Evolutionary conservation across 2,113 vertebrate genomes (phyloP).

Genomic region (Sprattus sprattus): DNA sequence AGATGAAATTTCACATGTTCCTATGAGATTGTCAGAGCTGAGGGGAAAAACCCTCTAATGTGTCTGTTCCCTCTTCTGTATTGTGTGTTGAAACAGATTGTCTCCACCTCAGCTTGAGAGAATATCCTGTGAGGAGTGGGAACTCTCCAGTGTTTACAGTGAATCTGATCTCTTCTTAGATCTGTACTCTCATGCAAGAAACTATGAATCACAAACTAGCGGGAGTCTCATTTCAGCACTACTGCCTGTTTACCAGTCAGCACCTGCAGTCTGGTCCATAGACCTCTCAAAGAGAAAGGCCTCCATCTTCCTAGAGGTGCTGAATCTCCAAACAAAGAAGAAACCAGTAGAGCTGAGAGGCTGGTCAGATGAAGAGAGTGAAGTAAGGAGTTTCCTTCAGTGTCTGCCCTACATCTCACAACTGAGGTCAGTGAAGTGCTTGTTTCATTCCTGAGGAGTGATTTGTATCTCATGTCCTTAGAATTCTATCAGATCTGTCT

Average conservation of each 20-base stretch:
- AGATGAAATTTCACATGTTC: no score
- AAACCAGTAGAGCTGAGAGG: conserved; percentile 34
- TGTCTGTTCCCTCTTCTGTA: background rate
- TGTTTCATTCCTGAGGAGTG: background rate
- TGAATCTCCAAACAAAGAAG: conserved; percentile 41
- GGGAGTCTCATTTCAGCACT: background rate
- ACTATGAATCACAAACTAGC: conserved; percentile 20
- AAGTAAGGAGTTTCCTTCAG: conserved; percentile 38
- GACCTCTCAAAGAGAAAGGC: conserved; percentile 30
- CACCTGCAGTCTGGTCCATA: conserved; percentile 29
- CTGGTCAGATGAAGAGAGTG: conserved; percentile 40
- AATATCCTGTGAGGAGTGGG: background rate
- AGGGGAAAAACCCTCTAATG: background rate
- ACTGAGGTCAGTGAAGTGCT: conserved; percentile 26
- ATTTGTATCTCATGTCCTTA: background rate
- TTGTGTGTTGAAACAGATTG: background rate
- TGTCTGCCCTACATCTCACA: conserved; percentile 42
- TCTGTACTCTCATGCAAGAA: conserved; percentile 26
- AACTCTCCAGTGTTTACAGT: background rate
- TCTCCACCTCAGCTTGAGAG: background rate
- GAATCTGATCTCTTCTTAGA: conserved; percentile 22
- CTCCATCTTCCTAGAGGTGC: conserved; percentile 26
- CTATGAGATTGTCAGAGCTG: no score
- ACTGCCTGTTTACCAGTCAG: background rate
- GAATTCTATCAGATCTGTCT: no score